These are phyloP conservation scores for Eupithecia pulchellata DNA, from an alignment of 2,888 invertebrate species.

Conservation along the genomic window DNA sequence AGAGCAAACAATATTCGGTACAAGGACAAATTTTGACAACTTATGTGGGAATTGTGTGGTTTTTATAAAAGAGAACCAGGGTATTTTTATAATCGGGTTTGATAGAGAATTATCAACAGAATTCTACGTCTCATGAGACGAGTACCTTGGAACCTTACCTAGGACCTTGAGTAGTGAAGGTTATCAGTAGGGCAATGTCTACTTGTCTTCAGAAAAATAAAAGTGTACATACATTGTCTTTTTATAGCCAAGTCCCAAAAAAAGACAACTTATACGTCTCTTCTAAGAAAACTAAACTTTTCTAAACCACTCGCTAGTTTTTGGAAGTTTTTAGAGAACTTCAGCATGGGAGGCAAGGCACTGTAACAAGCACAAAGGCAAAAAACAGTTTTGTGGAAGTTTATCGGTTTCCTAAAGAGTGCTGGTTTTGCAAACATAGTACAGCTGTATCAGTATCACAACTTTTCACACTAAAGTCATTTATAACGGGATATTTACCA, in stretches of 20 bases:
- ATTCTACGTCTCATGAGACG: too few relatives aligned
- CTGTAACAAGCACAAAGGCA: slow-evolving; percentile 53
- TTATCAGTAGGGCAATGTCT: too few relatives aligned
- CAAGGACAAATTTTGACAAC: not conserved
- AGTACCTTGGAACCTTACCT: too few relatives aligned
- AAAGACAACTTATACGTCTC: not conserved
- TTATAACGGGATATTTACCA: too few relatives aligned
- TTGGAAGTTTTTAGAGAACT: slow-evolving; percentile 40
- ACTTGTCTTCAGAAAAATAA: too few relatives aligned
- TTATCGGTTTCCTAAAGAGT: slow-evolving; percentile 56
- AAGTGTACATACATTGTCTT: not conserved
- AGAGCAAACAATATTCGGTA: slow-evolving; percentile 21
- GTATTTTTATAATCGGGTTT: not conserved
- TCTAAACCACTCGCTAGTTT: slow-evolving; percentile 9
- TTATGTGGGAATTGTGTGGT: not conserved
- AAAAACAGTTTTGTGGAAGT: slow-evolving; percentile 61
- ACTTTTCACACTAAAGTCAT: too few relatives aligned
- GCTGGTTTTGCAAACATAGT: slow-evolving; percentile 38
- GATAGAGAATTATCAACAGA: too few relatives aligned
- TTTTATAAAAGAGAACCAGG: not conserved
- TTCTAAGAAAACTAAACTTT: not conserved
- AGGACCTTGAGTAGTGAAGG: too few relatives aligned
- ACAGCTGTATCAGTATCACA: slow-evolving; percentile 12
- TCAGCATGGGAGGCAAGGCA: slow-evolving; percentile 48
- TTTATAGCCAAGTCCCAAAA: not conserved